Conservation (phyloP, 1,140 invertebrate genomes). For the Magallana angulata region DNA sequence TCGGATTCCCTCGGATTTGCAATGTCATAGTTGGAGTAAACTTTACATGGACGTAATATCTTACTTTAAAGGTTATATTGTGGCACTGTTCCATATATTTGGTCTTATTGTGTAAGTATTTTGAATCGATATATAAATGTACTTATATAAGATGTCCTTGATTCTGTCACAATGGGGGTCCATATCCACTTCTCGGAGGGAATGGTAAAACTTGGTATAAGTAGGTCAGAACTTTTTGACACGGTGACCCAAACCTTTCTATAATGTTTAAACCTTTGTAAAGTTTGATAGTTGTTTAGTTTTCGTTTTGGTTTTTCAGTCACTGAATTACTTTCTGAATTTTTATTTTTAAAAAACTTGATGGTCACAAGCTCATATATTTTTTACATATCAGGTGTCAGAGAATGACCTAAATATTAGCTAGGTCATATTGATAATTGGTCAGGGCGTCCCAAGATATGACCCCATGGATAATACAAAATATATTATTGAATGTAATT, state of each 20-base stretch:
- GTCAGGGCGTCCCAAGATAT: background rate
- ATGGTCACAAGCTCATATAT: too few relatives aligned
- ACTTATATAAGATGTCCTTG: background rate
- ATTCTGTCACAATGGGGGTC: background rate
- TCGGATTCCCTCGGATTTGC: background rate
- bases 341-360: too few relatives aligned
- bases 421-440: background rate
- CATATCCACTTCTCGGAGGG: background rate
- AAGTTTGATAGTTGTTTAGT: too few relatives aligned
- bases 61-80: slow-evolving; percentile 14
- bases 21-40: background rate
- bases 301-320: too few relatives aligned
- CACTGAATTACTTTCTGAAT: too few relatives aligned
- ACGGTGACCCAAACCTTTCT: background rate
- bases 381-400: too few relatives aligned
- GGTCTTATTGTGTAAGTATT: slow-evolving; percentile 7
- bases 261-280: too few relatives aligned
- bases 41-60: slow-evolving; percentile 31
- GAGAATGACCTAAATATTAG: background rate
- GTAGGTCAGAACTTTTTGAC: background rate
- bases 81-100: background rate
- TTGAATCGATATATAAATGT: background rate
- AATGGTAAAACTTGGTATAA: background rate
- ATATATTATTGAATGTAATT: too few relatives aligned
- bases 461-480: background rate